Percentiles rank a stretch among this genome's conserved stretches.
phyloP scores from a whole-genome alignment of 1,140 invertebrate genomes.

The Venturia canescens region DNA sequence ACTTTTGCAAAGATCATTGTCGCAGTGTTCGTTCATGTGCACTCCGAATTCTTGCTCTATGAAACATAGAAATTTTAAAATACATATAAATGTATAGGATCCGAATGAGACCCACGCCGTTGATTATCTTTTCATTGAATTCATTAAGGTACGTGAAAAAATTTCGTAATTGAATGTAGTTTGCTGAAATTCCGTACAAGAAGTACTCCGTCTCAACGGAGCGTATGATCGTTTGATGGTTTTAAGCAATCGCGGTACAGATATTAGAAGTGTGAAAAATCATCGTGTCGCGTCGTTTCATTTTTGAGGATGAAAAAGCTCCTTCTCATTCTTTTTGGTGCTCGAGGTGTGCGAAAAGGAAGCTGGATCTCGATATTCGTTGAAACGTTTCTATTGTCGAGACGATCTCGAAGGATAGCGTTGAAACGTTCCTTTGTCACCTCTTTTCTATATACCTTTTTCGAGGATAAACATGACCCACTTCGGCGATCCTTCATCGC shows the following conservation, averaged over 20 bases:
- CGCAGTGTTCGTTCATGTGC: background rate
- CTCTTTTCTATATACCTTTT: background rate
- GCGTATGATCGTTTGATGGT: too few relatives aligned
- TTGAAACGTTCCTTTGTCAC: constrained; percentile 8
- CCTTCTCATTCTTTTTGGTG: background rate
- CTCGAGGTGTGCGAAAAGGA: background rate
- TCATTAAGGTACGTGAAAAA: too few relatives aligned
- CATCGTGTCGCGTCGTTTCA: background rate
- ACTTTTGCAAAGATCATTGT: background rate
- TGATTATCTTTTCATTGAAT: too few relatives aligned
- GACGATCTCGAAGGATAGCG: background rate
- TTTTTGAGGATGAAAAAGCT: background rate
- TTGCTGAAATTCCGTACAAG: too few relatives aligned
- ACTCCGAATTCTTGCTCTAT: too few relatives aligned
- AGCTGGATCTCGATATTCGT: background rate
- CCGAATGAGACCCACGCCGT: too few relatives aligned
- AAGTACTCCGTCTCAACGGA: too few relatives aligned
- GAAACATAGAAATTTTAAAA: too few relatives aligned
- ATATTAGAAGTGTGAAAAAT: too few relatives aligned
- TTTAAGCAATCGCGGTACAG: too few relatives aligned
- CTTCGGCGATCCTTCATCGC: background rate
- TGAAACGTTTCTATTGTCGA: background rate
- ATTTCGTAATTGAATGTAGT: too few relatives aligned
- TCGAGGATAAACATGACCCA: constrained; percentile 8
- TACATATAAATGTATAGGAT: too few relatives aligned